phyloP scores from a whole-genome alignment of 2,888 invertebrate species.

The Leptopilina drosophilae region DNA sequence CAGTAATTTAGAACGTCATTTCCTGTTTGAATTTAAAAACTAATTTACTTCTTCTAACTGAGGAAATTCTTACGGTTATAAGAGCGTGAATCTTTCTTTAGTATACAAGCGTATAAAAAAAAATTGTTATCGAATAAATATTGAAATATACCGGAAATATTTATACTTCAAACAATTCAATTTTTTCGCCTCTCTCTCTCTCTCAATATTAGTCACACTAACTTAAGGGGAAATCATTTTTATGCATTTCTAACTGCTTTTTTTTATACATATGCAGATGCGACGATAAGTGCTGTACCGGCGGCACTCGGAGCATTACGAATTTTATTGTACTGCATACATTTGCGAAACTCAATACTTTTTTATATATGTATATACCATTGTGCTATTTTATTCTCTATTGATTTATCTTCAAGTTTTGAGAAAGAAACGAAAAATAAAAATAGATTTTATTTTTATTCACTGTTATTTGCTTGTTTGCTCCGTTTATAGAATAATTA shows the following conservation, averaged over 20 bases:
- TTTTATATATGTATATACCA: neutral
- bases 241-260: conserved; percentile 19
- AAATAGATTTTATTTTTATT: too few relatives aligned
- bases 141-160: neutral
- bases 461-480: too few relatives aligned
- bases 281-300: conserved; percentile 22
- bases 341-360: conserved; percentile 10
- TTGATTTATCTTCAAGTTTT: conserved; percentile 34
- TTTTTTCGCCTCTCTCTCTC: neutral
- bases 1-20: conserved; percentile 15
- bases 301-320: conserved; percentile 1
- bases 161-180: neutral
- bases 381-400: neutral
- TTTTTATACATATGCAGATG: conserved; percentile 30
- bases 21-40: conserved; percentile 1
- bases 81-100: neutral
- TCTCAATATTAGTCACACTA: conserved; percentile 21
- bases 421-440: neutral
- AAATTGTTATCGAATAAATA: neutral
- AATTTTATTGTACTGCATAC: conserved; percentile 34
- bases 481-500: too few relatives aligned
- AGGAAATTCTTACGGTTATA: neutral
- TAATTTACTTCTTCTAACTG: neutral
- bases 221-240: conserved; percentile 21
- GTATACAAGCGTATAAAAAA: neutral